Evolutionary conservation across 92 coral and sea anemone genomes (phyloP), one percentile per base, ranked within the genome.

Genomic region (Epizoanthus rinbou): DNA sequence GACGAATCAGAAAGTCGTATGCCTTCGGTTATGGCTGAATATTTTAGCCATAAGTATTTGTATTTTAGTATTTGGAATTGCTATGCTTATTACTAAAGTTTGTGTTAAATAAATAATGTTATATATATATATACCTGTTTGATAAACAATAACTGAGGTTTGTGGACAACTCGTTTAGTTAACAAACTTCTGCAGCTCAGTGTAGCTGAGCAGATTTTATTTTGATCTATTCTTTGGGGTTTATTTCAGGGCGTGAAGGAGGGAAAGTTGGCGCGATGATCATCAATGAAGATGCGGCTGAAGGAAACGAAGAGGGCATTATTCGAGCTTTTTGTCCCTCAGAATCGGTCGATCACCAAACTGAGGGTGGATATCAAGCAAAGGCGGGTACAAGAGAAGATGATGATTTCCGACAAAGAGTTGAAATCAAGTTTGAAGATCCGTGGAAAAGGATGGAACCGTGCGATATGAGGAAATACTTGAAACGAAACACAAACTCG

Each of bases 391-490:
- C 45, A 39, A 35, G 28, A 15, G 69, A 59, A 54, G 35, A 76
- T 33, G 57, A 4, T 17, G 70, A 19, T 2, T 78, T 47, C 24
- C 39, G 50, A 56, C 70, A 60, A 17, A 45, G 82, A 54, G 43
- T 72, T 33, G 91, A 81, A 60, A 79, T 89, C 37, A 69, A 73
- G 39, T 87, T 88, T 56, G 95, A 85, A 58, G 93, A 93, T 84
- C 98, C 98, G 17, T 93, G 98, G 98, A 89, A 89, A 31, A 87
- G 79, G 41, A 64, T 72, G 79, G 82, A 63, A 7, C 70, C 59
- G 6, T 59, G 59, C 19, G 82, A 78, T 3, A 62, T 78, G 52
- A 65, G 17, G 39, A 78, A 78, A n/a, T 78, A 41, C 24, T 43
- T 6, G 19, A 60, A 37, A n/a, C 57, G 54, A 33, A 78, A 60